Conservation (phyloP, 2,113 vertebrate genomes). For the Platysternon megacephalum region DNA sequence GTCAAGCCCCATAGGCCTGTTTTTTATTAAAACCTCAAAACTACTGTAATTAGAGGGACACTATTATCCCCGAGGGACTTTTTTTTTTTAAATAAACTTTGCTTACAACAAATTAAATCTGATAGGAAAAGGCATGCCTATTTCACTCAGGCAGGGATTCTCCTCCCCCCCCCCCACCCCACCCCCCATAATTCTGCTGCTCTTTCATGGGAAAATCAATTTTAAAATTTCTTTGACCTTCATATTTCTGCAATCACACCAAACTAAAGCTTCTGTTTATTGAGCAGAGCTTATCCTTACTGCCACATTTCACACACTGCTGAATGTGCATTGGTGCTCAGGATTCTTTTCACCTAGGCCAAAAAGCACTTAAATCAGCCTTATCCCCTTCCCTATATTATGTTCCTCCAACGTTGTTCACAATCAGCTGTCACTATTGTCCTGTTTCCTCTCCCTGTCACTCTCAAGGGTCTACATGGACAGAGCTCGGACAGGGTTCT, state of each 20-base stretch:
- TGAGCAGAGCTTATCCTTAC: background rate
- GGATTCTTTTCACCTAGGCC: background rate
- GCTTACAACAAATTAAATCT: background rate
- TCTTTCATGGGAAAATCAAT: background rate
- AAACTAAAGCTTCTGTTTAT: background rate
- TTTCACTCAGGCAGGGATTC: background rate
- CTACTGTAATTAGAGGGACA: background rate
- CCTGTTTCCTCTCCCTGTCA: background rate
- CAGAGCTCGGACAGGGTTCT: background rate
- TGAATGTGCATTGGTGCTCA: background rate
- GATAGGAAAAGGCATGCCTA: background rate
- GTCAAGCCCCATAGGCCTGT: background rate
- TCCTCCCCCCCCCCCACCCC: no score
- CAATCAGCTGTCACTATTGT: background rate
- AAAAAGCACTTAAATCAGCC: no score
- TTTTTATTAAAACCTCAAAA: background rate
- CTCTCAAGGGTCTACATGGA: background rate
- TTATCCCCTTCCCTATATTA: background rate
- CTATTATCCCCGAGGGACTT: rapidly evolving
- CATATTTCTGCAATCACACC: background rate
- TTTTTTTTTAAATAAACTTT: background rate
- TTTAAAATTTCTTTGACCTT: background rate
- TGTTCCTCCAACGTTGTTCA: background rate
- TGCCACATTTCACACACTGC: background rate
- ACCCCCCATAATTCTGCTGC: background rate